Percentiles rank a stretch among this genome's conserved stretches.
Conservation (phyloP, 2,113 vertebrate genomes). For the Sorex fumeus region DNA sequence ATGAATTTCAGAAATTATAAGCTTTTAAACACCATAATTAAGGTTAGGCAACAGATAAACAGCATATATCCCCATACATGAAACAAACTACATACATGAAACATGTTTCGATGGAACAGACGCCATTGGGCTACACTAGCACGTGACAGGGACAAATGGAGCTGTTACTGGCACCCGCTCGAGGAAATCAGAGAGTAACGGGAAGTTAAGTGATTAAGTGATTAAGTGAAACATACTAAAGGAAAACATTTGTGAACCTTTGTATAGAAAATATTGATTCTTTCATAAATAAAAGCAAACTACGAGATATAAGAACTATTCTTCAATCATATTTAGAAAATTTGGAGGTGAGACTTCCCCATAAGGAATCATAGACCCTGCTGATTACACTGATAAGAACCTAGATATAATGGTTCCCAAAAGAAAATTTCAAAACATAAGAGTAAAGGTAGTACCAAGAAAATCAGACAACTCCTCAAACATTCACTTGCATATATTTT, state of each 20-base stretch:
- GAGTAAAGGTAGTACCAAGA: neutral
- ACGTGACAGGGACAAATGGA: too few species aligned
- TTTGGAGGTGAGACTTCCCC: neutral
- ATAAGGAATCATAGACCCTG: neutral
- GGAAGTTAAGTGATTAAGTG: too few species aligned
- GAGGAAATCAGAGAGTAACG: too few species aligned
- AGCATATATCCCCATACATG: neutral
- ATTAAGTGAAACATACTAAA: neutral
- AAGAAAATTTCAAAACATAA: neutral
- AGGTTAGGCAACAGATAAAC: neutral
- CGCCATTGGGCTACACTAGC: too few species aligned
- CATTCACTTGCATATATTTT: neutral
- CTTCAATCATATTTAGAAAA: neutral
- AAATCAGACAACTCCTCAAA: neutral
- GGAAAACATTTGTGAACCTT: neutral
- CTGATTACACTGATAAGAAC: constrained; percentile 9
- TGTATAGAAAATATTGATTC: neutral
- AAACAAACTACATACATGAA: neutral
- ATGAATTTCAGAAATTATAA: constrained; percentile 3
- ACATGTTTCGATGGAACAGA: too few species aligned
- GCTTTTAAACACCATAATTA: constrained; percentile 1
- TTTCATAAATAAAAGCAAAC: constrained; percentile 6
- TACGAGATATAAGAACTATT: constrained; percentile 44
- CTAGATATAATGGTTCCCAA: neutral
- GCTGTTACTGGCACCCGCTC: too few species aligned